Conservation (phyloP, 2,888 invertebrate genomes). For the Epicampocera succincta region DNA sequence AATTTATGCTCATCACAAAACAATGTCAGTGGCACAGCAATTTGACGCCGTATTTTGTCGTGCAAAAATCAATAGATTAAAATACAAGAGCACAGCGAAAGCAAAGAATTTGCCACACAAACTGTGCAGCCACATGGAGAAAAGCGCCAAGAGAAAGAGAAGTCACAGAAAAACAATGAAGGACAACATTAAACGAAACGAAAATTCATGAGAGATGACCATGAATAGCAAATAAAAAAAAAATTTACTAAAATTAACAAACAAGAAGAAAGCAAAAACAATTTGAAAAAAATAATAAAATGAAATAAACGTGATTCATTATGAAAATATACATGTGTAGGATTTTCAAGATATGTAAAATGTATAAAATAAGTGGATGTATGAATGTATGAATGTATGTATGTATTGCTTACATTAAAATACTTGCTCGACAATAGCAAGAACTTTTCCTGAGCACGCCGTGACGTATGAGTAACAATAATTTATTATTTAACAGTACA, state of each 20-base stretch:
- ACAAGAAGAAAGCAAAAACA: not conserved
- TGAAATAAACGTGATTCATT: slow-evolving; percentile 56
- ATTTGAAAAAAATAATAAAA: slow-evolving; percentile 18
- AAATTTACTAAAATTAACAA: slow-evolving; percentile 13
- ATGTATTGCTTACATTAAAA: slow-evolving; percentile 16
- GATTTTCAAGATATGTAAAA: not conserved
- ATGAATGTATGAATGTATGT: slow-evolving; percentile 7
- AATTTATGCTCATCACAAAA: slow-evolving; percentile 14
- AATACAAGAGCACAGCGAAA: slow-evolving; percentile 1
- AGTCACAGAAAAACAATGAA: slow-evolving; percentile 30
- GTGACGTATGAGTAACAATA: slow-evolving; percentile 70
- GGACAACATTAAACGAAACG: slow-evolving; percentile 41
- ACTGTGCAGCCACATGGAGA: slow-evolving; percentile 33
- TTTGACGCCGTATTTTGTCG: slow-evolving; percentile 61
- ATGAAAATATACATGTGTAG: not conserved
- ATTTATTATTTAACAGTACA: slow-evolving; percentile 10
- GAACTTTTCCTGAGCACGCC: slow-evolving; percentile 50
- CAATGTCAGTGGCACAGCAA: slow-evolving; percentile 64
- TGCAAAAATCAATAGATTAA: slow-evolving; percentile 53
- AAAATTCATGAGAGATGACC: slow-evolving; percentile 50
- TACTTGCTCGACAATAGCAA: slow-evolving; percentile 11
- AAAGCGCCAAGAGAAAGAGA: slow-evolving; percentile 41
- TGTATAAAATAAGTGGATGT: too few relatives aligned
- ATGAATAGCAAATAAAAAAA: slow-evolving; percentile 37
- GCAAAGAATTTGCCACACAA: slow-evolving; percentile 50